phyloP scores from a whole-genome alignment of 2,113 vertebrate genomes.

The Synchiropus splendidus region DNA sequence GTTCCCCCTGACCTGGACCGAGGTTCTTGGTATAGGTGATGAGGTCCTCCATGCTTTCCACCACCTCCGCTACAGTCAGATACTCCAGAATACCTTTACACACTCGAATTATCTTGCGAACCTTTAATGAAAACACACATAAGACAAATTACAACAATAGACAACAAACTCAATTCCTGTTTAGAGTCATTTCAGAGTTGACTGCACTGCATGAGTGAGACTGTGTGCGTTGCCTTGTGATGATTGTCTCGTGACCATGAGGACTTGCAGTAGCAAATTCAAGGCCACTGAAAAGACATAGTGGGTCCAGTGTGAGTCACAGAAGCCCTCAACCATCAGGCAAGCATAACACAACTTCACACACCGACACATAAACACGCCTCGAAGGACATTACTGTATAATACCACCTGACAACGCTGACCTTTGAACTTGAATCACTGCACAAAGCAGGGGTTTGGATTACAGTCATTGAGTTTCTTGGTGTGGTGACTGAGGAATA shows the following conservation, averaged over 20 bases:
- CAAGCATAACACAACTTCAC: conserved; percentile 5
- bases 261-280: conserved; percentile 17
- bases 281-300: conserved; percentile 35
- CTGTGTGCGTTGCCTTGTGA: conserved; percentile 49
- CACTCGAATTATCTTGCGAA: conserved; percentile 94
- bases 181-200: not conserved
- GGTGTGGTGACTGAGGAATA: too few species aligned
- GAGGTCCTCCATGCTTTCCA: conserved; percentile 97
- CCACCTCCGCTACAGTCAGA: conserved; percentile 91
- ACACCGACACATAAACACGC: conserved; percentile 1
- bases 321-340: conserved; percentile 42
- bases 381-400: conserved; percentile 3
- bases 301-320: conserved; percentile 44
- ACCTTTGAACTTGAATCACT: too few species aligned
- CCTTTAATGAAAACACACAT: conserved; percentile 62
- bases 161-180: not conserved
- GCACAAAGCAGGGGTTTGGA: too few species aligned
- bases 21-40: conserved; percentile 98
- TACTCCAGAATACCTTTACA: conserved; percentile 98
- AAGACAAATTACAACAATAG: not conserved
- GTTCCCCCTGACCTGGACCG: conserved; percentile 77
- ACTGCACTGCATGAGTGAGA: conserved; percentile 5
- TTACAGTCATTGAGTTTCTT: too few species aligned
- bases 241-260: conserved; percentile 56
- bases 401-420: too few species aligned